Base-by-base conservation (phyloP, 2,797 vertebrate species). In the Notolepis coatsorum region DNA sequence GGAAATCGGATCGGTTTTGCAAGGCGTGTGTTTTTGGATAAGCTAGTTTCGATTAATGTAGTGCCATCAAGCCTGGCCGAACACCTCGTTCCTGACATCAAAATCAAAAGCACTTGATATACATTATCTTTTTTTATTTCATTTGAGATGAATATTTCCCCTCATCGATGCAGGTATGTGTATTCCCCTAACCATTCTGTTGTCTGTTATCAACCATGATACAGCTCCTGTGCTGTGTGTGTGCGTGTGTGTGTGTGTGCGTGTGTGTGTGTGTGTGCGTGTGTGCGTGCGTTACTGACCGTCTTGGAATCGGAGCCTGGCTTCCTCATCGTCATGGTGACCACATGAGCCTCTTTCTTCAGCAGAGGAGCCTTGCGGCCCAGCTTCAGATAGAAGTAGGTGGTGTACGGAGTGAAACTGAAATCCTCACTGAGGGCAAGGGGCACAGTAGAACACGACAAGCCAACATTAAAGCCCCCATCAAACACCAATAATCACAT, bases 401-500 rank as follows among this genome's bases (percentile, higher is more conserved):
- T 99, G 24, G 95, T 93, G 39, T 96, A 99, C 0, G 98, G 96
- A 0, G 97, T 99, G 81, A 98, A 99, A 86, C 96, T 99, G 90
- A 96, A 98, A 73, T 99, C 97, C 89, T 97, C 96, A 71, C 97
- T 94, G 84, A 58, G 28, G 28, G 48, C 68, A 60, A n/a, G 4
- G 73, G 50, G n/a, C 2, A 7, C n/a, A 18, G 42, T 62, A 5
- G 25, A 61, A 8, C 28, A n/a, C n/a, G n/a, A n/a, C n/a, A n/a
- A n/a, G n/a, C n/a, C n/a, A n/a, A n/a, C n/a, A n/a, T n/a, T n/a
- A n/a, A n/a, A n/a, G n/a, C n/a, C n/a, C n/a, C n/a, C n/a, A n/a
- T n/a, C n/a, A n/a, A n/a, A n/a, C n/a, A n/a, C n/a, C n/a, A n/a
- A n/a, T n/a, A n/a, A n/a, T n/a, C n/a, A n/a, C n/a, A n/a, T n/a